These are phyloP conservation scores for Porites lutea DNA, from an alignment of 64 coral and sea anemone species.

Conservation along the genomic window DNA sequence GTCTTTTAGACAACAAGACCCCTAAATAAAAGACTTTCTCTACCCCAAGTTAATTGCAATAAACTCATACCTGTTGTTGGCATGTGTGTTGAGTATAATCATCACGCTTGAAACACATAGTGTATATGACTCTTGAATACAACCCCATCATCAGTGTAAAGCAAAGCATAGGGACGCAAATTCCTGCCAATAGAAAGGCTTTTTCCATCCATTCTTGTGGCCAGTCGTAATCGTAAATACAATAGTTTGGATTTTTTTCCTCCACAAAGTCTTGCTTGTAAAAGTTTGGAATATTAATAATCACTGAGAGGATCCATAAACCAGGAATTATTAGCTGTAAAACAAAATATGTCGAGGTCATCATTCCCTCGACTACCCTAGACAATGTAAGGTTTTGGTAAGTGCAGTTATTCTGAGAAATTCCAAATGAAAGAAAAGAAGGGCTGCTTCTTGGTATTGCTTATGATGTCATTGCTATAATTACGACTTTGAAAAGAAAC, in stretches of 20 bases:
- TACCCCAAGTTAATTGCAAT: no score
- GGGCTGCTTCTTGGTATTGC: no score
- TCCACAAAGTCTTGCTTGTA: not conserved
- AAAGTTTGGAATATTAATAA: not conserved
- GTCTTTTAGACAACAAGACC: no score
- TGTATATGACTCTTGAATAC: conserved; percentile 47
- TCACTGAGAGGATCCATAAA: not conserved
- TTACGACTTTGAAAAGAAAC: no score
- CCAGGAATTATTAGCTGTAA: conserved; percentile 14
- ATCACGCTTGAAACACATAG: conserved; percentile 40
- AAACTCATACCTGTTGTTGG: not conserved
- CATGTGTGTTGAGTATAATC: not conserved
- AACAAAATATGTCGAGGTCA: not conserved
- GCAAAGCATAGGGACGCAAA: not conserved
- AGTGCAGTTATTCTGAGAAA: no score
- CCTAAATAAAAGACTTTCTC: no score
- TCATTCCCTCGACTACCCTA: not conserved
- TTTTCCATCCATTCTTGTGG: not conserved
- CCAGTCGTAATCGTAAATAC: not conserved
- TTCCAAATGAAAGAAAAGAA: no score
- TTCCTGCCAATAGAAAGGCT: not conserved
- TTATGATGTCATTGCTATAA: no score
- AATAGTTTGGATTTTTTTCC: not conserved
- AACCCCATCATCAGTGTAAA: not conserved
- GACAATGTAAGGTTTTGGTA: not conserved